Percentiles rank a stretch among this genome's conserved stretches.
Conservation (phyloP, 2,113 vertebrate genomes). For the Hypanus sabinus region DNA sequence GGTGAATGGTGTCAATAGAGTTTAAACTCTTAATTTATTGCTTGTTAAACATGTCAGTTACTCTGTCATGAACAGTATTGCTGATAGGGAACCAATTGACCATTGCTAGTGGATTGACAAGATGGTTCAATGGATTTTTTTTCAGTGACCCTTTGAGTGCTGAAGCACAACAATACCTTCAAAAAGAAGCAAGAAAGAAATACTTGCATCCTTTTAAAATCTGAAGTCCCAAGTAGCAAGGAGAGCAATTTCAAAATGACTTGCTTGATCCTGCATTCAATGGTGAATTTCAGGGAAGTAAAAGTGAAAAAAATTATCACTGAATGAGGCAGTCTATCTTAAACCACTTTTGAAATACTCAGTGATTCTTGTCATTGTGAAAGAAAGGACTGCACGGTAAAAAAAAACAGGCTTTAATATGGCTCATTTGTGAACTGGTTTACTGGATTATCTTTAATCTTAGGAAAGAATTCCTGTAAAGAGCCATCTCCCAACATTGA, state of each 20-base stretch:
- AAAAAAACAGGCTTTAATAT: not conserved
- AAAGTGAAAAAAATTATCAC: not conserved
- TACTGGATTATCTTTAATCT: not conserved
- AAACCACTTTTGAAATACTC: not conserved
- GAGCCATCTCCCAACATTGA: not conserved
- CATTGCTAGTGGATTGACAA: not conserved
- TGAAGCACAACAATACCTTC: not conserved
- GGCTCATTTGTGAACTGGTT: not conserved
- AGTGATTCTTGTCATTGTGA: not conserved
- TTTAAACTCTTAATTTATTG: constrained; percentile 44
- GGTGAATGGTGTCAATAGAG: constrained; percentile 39
- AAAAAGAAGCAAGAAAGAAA: not conserved
- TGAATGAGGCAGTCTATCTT: not conserved
- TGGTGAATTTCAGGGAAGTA: not conserved
- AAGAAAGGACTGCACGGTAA: no score
- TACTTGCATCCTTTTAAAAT: not conserved
- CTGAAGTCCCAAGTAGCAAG: not conserved
- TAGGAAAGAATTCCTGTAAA: not conserved
- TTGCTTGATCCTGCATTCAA: not conserved
- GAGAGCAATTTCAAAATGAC: not conserved
- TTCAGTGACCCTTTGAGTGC: constrained; percentile 22
- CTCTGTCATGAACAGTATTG: constrained; percentile 36
- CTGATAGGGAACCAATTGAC: constrained; percentile 24
- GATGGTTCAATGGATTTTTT: not conserved
- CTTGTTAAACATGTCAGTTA: constrained; percentile 41